Evolutionary conservation across 2,113 vertebrate species (phyloP), one percentile per base, ranked within the genome.

Genomic region (human (Homo sapiens)): DNA sequence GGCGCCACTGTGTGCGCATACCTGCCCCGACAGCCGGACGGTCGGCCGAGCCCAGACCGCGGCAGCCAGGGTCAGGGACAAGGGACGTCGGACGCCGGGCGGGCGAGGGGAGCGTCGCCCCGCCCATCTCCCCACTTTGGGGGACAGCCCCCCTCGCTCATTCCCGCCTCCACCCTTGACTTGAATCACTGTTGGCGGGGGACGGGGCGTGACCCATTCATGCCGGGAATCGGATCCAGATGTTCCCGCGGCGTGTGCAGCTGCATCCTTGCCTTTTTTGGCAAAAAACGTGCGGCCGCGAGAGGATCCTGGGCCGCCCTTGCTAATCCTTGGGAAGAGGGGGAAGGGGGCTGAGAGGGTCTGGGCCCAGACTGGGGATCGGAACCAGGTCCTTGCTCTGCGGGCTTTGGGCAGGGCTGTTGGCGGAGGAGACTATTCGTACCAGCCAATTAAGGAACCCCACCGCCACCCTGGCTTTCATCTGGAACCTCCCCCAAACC

Each of bases 241-340:
- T 99, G 99, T 99, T 99, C 98, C 98, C 98, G 97, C 40, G 89
- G 98, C 99, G 97, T 97, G 97, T 97, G 98, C 96, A 98, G 99
- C 98, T 99, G 99, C 99, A 99, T 99, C 99, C 99, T 99, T 99
- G 99, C 99, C 99, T 99, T 99, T 99, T 99, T 99, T 99, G 99
- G 99, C 99, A 99, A 99, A 99, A 99, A 99, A 99, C 98, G 98
- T 98, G 98, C 98, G 99, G 99, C 98, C 35, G 40, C 45, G 55
- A 97, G 87, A 95, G 27, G 96, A 96, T 97, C 93, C 95, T 35
- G 35, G 89, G 68, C 94, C 85, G 84, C 91, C 91, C 93, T 66
- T 35, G 45, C 90, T 96, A 96, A 96, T 97, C 96, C 93, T 79
- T 0, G 0, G 30, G 45, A 2, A n/a, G 20, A 50, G 92, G 88